Conservation (phyloP, 2,797 vertebrate genomes). For the Spondyliosoma cantharus region DNA sequence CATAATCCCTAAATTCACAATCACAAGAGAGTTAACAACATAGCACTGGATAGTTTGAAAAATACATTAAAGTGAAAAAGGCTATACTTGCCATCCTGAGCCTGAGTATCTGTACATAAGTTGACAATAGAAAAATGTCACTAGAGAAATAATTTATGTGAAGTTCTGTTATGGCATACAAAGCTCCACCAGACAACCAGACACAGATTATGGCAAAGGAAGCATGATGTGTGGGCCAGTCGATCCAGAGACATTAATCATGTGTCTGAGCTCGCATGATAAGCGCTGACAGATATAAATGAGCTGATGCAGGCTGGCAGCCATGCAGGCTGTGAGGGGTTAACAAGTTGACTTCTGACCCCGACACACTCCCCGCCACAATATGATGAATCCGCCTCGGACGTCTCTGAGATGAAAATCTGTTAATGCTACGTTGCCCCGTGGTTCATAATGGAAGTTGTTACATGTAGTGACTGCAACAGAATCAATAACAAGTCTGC, state of each 20-base stretch:
- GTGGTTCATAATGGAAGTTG: conserved; percentile 58
- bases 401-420: conserved; percentile 55
- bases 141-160: not conserved
- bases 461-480: conserved; percentile 37
- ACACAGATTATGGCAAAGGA: conserved; percentile 17
- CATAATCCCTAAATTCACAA: not conserved
- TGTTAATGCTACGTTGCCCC: conserved; percentile 31
- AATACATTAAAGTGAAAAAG: not conserved
- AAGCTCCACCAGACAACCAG: conserved; percentile 15
- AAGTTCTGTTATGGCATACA: conserved; percentile 3
- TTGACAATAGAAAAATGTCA: not conserved
- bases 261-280: conserved; percentile 52
- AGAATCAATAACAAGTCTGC: conserved; percentile 69
- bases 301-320: conserved; percentile 19
- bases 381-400: conserved; percentile 63
- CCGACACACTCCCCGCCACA: conserved; percentile 16
- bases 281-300: conserved; percentile 64
- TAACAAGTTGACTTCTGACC: conserved; percentile 76
- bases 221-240: conserved; percentile 22
- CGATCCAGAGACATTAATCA: conserved; percentile 63
- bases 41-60: not conserved
- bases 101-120: not conserved
- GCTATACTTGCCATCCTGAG: not conserved
- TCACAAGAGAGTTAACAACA: conserved; percentile 3
- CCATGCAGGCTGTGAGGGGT: conserved; percentile 39